Evolutionary conservation across 1,140 invertebrate species (phyloP), one percentile per base, ranked within the genome.

Genomic region (Temnothorax nylanderi): DNA sequence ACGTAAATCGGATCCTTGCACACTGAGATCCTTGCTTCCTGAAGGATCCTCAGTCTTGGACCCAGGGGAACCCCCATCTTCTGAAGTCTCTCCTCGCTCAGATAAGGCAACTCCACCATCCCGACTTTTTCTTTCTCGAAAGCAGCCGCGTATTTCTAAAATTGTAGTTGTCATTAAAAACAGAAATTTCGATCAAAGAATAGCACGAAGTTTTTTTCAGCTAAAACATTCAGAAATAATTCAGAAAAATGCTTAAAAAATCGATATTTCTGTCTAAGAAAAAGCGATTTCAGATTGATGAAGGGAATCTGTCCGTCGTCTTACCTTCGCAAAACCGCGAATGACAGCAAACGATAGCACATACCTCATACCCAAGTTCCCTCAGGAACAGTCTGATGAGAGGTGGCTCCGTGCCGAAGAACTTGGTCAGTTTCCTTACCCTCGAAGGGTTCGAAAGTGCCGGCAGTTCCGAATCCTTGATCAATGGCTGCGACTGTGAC

Each of bases 391-490:
- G 96, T 94, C 98, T 96, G 93, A 99, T 96, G 56, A 99, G 96
- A 13, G 98, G 98, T 44, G 98, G 98, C 93, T 99, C 98, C 94
- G 98, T 98, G 13, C 98, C 98, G 95, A 99, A 99, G 96, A 99
- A 99, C 95, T 98, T 98, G 51, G 97, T 98, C 60, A 98, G 96
- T 88, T 98, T 97, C 93, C 98, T 98, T 0, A 98, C 97, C 84
- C 97, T 96, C 74, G 97, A 97, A 0, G 98, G 98, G 95, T 98
- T 98, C 37, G 98, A 97, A 89, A 97, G 96, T 41, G 96, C 97
- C 87, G 96, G 97, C 51, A 97, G 95, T 92, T 97, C 97, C 18
- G 95, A 94, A 65, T 96, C 96, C 74, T 95, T 94, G 74, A 95
- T 93, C 71, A 95, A 49, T 3, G 91, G 95, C 88, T 94, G 94